Evolutionary conservation across 2,113 vertebrate species (phyloP).

Genomic region (Grallaria varia): DNA sequence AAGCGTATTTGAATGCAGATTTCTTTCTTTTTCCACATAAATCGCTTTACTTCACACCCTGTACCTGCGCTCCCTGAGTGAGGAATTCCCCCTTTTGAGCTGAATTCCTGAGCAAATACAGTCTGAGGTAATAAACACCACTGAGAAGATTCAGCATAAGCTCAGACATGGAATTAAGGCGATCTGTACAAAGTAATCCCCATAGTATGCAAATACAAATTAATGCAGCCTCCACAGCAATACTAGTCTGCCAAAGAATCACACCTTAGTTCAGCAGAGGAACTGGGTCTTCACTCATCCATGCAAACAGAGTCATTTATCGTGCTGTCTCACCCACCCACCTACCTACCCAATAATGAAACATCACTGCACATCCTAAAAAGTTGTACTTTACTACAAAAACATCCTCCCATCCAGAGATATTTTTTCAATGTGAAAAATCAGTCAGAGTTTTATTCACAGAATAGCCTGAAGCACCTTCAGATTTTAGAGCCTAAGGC

Average conservation of each 20-base stretch:
- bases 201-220: constrained; percentile 17
- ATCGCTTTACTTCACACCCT: neutral
- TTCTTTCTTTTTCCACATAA: neutral
- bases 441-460: neutral
- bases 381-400: neutral
- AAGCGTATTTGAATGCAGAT: neutral
- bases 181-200: neutral
- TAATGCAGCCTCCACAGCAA: neutral
- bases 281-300: constrained; percentile 29
- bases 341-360: neutral
- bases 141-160: neutral
- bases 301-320: neutral
- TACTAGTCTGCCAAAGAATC: constrained; percentile 21
- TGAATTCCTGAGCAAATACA: constrained; percentile 5
- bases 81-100: neutral
- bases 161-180: neutral
- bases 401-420: neutral
- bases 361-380: neutral
- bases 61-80: neutral
- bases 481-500: neutral
- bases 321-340: neutral
- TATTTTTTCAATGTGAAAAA: neutral
- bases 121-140: neutral
- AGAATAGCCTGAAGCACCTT: neutral
- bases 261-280: neutral